Evolutionary conservation across 2,113 vertebrate species (phyloP).

Genomic region (Macquaria australasica): DNA sequence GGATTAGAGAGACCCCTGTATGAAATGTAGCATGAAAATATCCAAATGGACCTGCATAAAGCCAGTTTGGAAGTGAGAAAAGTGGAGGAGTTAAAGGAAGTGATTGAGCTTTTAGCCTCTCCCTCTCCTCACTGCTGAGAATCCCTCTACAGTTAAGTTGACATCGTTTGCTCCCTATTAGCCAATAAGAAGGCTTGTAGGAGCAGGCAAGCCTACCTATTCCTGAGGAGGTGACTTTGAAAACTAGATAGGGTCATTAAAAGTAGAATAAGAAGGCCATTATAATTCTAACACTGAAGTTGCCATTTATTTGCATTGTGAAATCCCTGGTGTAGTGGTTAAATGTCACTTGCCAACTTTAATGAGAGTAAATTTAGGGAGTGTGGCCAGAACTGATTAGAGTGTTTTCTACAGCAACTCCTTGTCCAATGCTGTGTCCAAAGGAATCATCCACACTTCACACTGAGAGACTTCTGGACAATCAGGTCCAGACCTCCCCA

Average conservation of each 20-base stretch:
- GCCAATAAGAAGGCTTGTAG: constrained; percentile 73
- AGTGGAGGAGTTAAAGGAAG: constrained; percentile 64
- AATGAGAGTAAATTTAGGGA: constrained; percentile 79
- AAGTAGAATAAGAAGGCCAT: constrained; percentile 79
- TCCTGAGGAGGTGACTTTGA: constrained; percentile 80
- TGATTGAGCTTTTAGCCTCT: constrained; percentile 71
- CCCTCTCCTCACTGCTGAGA: constrained; percentile 35
- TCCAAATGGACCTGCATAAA: constrained; percentile 67
- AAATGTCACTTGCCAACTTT: constrained; percentile 83
- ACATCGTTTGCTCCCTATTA: constrained; percentile 78
- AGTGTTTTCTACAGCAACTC: constrained; percentile 67
- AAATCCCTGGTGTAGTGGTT: constrained; percentile 76
- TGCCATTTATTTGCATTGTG: constrained; percentile 82
- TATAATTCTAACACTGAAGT: constrained; percentile 80
- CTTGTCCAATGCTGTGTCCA: constrained; percentile 53
- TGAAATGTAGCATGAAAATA: constrained; percentile 83
- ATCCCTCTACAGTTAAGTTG: constrained; percentile 61
- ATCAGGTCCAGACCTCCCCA: constrained; percentile 32
- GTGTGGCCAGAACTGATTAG: constrained; percentile 75
- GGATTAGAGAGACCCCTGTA: constrained; percentile 80
- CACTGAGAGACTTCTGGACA: constrained; percentile 49
- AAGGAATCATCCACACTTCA: constrained; percentile 70
- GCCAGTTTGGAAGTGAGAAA: constrained; percentile 61
- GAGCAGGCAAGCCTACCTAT: constrained; percentile 58
- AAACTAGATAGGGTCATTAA: constrained; percentile 84